Evolutionary conservation across 2,797 vertebrate species (phyloP).

Genomic region (Tolypeutes matacus): DNA sequence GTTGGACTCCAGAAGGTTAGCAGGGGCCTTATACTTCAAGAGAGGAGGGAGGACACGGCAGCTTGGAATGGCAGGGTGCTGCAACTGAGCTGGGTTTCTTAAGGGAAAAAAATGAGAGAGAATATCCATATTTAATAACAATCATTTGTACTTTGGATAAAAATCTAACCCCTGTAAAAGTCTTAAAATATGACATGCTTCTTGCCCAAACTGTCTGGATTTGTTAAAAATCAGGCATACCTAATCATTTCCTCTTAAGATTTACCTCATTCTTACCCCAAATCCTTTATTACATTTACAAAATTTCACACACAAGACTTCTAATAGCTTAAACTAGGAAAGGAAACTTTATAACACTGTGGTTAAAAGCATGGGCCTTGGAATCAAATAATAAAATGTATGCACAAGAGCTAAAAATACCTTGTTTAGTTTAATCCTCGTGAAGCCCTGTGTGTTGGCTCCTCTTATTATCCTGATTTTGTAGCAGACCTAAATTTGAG

Average conservation of each 20-base stretch:
- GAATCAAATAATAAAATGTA: neutral
- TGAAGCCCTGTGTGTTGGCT: neutral
- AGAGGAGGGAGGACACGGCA: neutral
- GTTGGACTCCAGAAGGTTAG: neutral
- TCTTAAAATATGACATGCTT: neutral
- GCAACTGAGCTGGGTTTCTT: neutral
- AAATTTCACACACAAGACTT: neutral
- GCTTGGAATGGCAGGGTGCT: neutral
- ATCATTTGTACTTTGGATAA: neutral
- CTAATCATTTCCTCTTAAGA: neutral
- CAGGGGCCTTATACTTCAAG: neutral
- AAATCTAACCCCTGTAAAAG: neutral
- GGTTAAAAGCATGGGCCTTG: conserved; percentile 42
- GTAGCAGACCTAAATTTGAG: neutral
- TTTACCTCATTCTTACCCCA: neutral
- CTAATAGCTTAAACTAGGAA: neutral
- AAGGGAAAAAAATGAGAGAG: neutral
- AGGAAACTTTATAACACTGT: neutral
- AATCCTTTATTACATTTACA: neutral
- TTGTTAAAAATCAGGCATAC: conserved; percentile 35
- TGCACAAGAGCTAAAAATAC: neutral
- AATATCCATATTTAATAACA: neutral
- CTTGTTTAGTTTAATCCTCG: neutral
- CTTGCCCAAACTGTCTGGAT: neutral
- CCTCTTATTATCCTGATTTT: neutral